A percentile compares a stretch with the other conserved stretches of the same genome.
These are phyloP conservation scores for Himalopsyche kuldschensis DNA, from an alignment of 2,888 invertebrate genomes.

Conservation along the genomic window DNA sequence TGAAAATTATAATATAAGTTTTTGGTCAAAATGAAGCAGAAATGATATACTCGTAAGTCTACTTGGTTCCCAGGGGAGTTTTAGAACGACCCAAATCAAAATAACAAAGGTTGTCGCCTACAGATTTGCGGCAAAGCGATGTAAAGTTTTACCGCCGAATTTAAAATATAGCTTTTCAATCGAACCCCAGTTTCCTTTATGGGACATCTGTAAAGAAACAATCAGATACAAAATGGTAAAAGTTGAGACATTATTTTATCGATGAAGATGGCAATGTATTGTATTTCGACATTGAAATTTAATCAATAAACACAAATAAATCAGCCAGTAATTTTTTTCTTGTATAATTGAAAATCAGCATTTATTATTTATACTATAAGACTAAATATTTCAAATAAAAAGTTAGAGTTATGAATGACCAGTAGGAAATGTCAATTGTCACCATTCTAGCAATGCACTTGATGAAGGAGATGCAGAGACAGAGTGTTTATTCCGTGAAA, in stretches of 20 bases:
- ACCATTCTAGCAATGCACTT: too few species aligned
- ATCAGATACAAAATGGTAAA: background rate
- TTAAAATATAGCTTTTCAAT: background rate
- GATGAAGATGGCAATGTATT: background rate
- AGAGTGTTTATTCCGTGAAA: too few species aligned
- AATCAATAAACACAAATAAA: too few species aligned
- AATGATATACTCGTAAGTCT: background rate
- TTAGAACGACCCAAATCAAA: slow-evolving; percentile 17
- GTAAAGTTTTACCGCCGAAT: background rate
- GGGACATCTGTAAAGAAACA: background rate
- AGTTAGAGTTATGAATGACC: too few species aligned
- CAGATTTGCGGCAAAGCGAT: background rate
- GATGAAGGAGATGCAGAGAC: too few species aligned
- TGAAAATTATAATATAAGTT: background rate
- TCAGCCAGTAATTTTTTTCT: too few species aligned
- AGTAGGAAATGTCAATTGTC: too few species aligned
- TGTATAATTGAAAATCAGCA: too few species aligned
- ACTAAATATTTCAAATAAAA: too few species aligned
- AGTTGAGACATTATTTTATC: background rate
- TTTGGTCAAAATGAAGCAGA: background rate
- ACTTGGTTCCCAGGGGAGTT: background rate
- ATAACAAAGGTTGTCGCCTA: slow-evolving; percentile 14
- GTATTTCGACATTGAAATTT: too few species aligned
- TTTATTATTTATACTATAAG: too few species aligned
- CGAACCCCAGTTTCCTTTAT: background rate